Percentiles rank a stretch among this genome's conserved stretches.
Conservation (phyloP, 2,113 vertebrate genomes). For the Cephalopterus ornatus region DNA sequence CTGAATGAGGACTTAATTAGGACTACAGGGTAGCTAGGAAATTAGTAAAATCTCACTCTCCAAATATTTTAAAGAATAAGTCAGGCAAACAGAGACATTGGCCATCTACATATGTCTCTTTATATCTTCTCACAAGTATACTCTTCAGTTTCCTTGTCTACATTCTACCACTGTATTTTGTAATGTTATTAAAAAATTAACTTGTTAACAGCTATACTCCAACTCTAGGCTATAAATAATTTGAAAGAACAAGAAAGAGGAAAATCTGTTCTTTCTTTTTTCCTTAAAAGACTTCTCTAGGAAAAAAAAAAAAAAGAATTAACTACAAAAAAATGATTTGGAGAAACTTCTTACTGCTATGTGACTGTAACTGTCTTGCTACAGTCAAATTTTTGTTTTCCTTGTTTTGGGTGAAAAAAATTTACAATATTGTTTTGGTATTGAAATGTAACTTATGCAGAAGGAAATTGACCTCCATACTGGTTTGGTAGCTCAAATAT, state of each 20-base stretch:
- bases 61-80: background rate
- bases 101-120: background rate
- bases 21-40: background rate
- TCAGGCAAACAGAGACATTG: background rate
- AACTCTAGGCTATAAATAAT: background rate
- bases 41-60: background rate
- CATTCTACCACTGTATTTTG: background rate
- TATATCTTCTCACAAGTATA: background rate
- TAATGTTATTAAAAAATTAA: background rate
- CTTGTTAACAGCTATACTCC: background rate
- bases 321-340: background rate
- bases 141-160: background rate
- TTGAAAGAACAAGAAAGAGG: background rate
- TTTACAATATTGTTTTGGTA: background rate
- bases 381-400: background rate
- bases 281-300: background rate
- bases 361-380: background rate
- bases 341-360: background rate
- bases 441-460: background rate
- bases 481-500: background rate
- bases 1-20: background rate
- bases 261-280: background rate
- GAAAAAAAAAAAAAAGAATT: background rate
- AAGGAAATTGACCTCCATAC: background rate
- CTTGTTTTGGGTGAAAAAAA: background rate